Conservation (phyloP, 2,113 vertebrate genomes). For the Corythoichthys haematopterus region DNA sequence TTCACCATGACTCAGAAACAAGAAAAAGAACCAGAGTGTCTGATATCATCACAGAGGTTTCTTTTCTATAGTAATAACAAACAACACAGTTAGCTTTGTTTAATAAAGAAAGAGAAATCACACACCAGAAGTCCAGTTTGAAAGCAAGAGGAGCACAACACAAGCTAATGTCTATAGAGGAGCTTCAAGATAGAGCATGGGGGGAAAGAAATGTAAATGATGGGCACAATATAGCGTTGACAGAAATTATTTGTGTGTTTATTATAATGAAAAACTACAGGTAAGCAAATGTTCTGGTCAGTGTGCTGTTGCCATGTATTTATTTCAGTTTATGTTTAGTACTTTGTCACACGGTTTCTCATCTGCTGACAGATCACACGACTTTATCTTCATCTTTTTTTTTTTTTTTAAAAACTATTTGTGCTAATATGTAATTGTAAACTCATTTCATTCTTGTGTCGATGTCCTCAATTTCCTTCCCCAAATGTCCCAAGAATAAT, state of each 20-base stretch:
- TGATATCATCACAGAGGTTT: slow-evolving; percentile 10
- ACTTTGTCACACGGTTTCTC: no score
- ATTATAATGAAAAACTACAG: no score
- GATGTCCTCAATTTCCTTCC: no score
- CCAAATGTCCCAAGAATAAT: background rate
- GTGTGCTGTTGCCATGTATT: no score
- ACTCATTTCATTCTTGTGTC: no score
- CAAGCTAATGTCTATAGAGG: background rate
- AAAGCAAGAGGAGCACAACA: slow-evolving; percentile 27
- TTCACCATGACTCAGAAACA: slow-evolving; percentile 56
- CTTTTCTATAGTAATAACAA: slow-evolving; percentile 5
- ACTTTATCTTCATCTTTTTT: no score
- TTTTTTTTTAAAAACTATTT: no score
- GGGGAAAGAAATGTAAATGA: background rate
- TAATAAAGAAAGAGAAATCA: slow-evolving; percentile 37
- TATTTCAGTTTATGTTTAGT: no score
- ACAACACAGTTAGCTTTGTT: slow-evolving; percentile 25
- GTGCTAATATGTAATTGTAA: no score
- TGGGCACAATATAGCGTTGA: background rate
- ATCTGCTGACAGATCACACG: no score
- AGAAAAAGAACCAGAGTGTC: slow-evolving; percentile 33
- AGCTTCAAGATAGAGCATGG: background rate
- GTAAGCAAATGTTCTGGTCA: no score
- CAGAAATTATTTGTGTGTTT: background rate
- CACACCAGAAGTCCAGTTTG: slow-evolving; percentile 34